phyloP scores from a whole-genome alignment of 2,113 vertebrate genomes.

The Sceloporus tristichus region DNA sequence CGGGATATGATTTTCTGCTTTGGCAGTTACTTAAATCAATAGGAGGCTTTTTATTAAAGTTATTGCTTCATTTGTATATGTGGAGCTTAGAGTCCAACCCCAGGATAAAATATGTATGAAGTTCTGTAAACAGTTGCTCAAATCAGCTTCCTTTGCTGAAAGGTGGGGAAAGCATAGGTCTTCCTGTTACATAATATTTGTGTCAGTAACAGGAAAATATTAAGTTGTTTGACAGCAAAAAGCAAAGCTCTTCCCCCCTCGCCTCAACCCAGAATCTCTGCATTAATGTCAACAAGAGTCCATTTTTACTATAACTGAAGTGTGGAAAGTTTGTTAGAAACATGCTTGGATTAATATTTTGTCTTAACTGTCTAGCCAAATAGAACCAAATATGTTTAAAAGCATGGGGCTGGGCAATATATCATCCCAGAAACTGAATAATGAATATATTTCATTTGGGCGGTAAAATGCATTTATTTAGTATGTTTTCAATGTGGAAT shows the following conservation, averaged over 20 bases:
- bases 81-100: neutral
- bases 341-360: neutral
- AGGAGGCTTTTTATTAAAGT: neutral
- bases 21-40: neutral
- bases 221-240: neutral
- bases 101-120: neutral
- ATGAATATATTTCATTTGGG: constrained; percentile 2
- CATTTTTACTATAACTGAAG: neutral
- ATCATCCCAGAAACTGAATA: neutral
- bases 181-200: neutral
- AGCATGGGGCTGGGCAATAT: neutral
- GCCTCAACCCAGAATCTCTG: neutral
- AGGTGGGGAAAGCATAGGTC: constrained; percentile 21
- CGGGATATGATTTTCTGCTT: neutral
- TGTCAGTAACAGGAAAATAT: neutral
- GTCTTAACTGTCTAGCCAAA: neutral
- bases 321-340: neutral
- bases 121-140: neutral
- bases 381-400: neutral
- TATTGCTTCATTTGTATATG: neutral
- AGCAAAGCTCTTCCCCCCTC: neutral
- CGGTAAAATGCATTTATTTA: neutral
- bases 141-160: constrained; percentile 23
- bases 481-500: neutral
- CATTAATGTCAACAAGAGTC: neutral